Evolutionary conservation across 2,888 invertebrate species (phyloP).

Genomic region (Drosophila meridiana): DNA sequence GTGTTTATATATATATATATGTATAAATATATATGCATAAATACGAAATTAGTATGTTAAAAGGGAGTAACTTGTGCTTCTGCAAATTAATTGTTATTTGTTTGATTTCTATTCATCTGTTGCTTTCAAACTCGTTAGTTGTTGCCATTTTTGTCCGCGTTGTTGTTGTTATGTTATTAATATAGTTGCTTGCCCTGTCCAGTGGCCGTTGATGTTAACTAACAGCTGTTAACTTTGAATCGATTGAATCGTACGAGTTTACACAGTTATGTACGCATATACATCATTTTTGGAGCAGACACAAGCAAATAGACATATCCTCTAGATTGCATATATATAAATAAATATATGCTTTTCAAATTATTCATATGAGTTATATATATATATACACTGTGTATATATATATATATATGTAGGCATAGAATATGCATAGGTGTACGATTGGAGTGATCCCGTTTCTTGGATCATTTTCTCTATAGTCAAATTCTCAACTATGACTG

Average conservation of each 20-base stretch:
- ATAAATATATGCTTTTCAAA: not conserved
- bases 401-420: conserved; percentile 1
- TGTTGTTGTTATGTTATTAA: conserved; percentile 32
- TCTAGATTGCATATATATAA: conserved; percentile 9
- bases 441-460: conserved; percentile 16
- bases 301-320: conserved; percentile 16
- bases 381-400: not conserved
- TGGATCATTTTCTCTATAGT: conserved; percentile 13
- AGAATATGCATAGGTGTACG: conserved; percentile 2
- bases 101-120: not conserved
- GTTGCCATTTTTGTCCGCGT: conserved; percentile 48
- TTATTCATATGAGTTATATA: conserved; percentile 6
- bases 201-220: conserved; percentile 1
- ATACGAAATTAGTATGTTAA: conserved; percentile 13
- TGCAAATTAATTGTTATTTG: conserved; percentile 25
- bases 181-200: conserved; percentile 17
- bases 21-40: conserved; percentile 8
- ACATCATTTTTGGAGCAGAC: not conserved
- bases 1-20: conserved; percentile 14
- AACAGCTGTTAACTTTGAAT: conserved; percentile 19
- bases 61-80: conserved; percentile 44
- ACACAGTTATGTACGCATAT: conserved; percentile 15
- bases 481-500: conserved; percentile 22
- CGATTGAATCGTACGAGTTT: conserved; percentile 35
- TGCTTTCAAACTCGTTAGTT: conserved; percentile 39